Base-by-base conservation (phyloP, 1,140 invertebrate species). In the Drosophila sucinea region DNA sequence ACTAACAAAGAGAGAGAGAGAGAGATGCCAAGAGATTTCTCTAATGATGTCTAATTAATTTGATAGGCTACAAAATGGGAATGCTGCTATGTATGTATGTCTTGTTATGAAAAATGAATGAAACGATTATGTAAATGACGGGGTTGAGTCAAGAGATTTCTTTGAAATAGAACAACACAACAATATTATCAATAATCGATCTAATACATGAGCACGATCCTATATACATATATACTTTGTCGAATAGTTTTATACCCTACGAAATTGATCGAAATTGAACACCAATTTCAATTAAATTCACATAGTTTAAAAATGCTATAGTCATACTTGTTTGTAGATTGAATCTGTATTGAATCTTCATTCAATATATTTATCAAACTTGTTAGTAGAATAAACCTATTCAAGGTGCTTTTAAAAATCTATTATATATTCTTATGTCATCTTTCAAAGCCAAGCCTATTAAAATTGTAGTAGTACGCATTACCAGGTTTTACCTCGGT, bases 11-110 rank as follows among this genome's bases (percentile, higher is more conserved):
- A 38, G 35, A 25, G 44, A 25, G 10, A 23, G 44, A 47, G 44
- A 7, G 17, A 27, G 44, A 8, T 7, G 25, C 35, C 10, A 10
- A 38, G 35, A 8, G 25, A 51, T 51, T 29, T 11, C 38, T 61
- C 30, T 85, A 85, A 84, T 84, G 81, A 66, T 74, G 61, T 77
- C 54, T 56, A 79, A 80, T 84, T 85, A 81, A 74, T 84, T 84
- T 73, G 73, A 80, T 84, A 47, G 17, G 32, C 29, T 32, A 35
- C 29, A 33, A 29, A 33, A 56, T 41, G 56, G 56, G 29, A 66
- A 47, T 73, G 35, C 6, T 8, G 2, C 35, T 38, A 10, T 11
- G 8, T 38, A 1, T 38, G 35, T 38, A 8, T 51, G 17, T 47
- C 35, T 7, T 5, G 2, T 38, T 51, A 47, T 73, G 70, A 73